A percentile compares a stretch with the other conserved stretches of the same genome.
phyloP scores from a whole-genome alignment of 2,888 invertebrate genomes.

The Mythimna pallens region DNA sequence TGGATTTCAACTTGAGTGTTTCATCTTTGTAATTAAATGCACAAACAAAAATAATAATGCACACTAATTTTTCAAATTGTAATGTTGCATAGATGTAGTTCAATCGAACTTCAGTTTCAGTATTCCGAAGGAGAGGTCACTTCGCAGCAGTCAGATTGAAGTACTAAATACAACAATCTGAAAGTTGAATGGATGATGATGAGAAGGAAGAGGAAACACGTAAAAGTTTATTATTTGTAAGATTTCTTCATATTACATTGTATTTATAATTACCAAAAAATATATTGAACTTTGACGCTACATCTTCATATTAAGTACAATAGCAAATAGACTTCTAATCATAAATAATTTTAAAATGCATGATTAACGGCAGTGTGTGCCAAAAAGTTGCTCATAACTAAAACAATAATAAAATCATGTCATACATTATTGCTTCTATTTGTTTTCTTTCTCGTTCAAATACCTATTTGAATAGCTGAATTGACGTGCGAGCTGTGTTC shows the following conservation, averaged over 20 bases:
- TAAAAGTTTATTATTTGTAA: constrained; percentile 2
- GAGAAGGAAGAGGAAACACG: background rate
- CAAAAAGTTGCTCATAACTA: constrained; percentile 57
- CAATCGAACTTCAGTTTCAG: background rate
- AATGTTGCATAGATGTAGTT: constrained; percentile 39
- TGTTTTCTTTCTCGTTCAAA: constrained; percentile 8
- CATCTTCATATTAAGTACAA: background rate
- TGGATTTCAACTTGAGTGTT: background rate
- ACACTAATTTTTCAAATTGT: constrained; percentile 3
- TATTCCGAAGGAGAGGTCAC: no score
- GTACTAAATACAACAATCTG: background rate
- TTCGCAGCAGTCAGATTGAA: background rate
- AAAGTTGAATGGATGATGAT: background rate
- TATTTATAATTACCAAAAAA: background rate
- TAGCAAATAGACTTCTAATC: background rate
- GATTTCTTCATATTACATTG: background rate
- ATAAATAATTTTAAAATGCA: constrained; percentile 6
- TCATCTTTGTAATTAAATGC: background rate
- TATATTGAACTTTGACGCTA: constrained; percentile 1
- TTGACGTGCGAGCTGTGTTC: no score
- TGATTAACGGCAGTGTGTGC: constrained; percentile 41
- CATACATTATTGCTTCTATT: constrained; percentile 47
- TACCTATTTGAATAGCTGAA: background rate
- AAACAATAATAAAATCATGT: constrained; percentile 69
- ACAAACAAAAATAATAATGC: constrained; percentile 14